Evolutionary conservation across 2,113 vertebrate species (phyloP).

Genomic region (Campylomormyrus numenius): DNA sequence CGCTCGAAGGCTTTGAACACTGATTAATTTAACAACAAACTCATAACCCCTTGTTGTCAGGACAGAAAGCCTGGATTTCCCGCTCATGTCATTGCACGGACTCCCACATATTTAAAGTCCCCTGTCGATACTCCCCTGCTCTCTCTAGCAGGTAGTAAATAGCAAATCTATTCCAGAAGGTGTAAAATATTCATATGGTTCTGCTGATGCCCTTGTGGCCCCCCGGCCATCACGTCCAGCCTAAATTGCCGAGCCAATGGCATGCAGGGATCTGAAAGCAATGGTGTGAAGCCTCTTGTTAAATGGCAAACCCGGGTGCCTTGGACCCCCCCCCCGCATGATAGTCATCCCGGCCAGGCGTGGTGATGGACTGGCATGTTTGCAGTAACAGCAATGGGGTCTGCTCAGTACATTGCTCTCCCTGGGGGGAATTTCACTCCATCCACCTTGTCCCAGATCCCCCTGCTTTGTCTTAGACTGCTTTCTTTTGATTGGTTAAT

Average conservation of each 20-base stretch:
- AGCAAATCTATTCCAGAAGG: constrained; percentile 39
- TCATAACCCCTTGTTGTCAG: background rate
- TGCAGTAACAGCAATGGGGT: background rate
- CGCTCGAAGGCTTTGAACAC: background rate
- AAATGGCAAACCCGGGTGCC: background rate
- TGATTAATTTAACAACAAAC: constrained; percentile 12
- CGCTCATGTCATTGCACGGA: constrained; percentile 36
- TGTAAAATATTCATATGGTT: constrained; percentile 55
- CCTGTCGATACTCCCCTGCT: constrained; percentile 26
- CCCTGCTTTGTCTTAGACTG: background rate
- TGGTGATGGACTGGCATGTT: background rate
- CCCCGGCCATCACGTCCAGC: background rate
- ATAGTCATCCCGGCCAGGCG: background rate
- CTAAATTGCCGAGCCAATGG: background rate
- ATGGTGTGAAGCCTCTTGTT: background rate
- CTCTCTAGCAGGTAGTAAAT: constrained; percentile 30
- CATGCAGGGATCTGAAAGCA: background rate
- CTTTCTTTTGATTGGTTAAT: background rate
- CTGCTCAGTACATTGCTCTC: background rate
- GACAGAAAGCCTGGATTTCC: background rate
- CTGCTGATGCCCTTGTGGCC: background rate
- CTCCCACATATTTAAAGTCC: constrained; percentile 30
- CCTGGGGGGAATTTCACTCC: background rate
- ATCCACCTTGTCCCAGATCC: background rate
- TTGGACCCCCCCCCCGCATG: background rate